Evolutionary conservation across 2,113 vertebrate genomes (phyloP).

Genomic region (Coptodon bakossiorum): DNA sequence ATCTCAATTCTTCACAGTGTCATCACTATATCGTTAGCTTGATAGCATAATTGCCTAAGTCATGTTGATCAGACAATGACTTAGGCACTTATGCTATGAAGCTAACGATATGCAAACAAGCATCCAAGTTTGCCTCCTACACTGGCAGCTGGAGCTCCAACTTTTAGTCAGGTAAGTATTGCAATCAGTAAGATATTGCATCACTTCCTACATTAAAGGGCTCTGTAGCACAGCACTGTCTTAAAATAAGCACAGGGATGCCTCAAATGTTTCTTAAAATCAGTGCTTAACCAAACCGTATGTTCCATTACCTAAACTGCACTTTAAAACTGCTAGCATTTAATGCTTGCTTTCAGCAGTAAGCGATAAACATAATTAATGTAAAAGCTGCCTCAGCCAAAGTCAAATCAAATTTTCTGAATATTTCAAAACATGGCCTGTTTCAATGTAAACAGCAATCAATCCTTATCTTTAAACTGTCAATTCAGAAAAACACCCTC

Average conservation of each 20-base stretch:
- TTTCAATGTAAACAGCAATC: neutral
- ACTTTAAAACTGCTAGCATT: neutral
- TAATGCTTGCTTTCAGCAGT: neutral
- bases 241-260: neutral
- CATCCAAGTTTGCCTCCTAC: neutral
- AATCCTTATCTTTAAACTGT: neutral
- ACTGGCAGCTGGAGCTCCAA: neutral
- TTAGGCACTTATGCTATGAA: too few relatives aligned
- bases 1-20: neutral
- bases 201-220: slow-evolving; percentile 27
- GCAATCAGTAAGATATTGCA: slow-evolving; percentile 15
- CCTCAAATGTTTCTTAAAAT: slow-evolving; percentile 2
- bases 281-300: neutral
- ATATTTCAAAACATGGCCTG: neutral
- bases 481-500: neutral
- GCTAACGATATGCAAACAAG: neutral
- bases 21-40: too few relatives aligned
- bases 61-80: too few relatives aligned
- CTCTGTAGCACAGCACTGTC: neutral
- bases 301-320: neutral
- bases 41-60: too few relatives aligned
- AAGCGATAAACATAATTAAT: neutral
- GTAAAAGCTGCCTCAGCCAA: neutral
- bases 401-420: neutral
- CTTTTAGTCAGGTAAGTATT: neutral